Conservation (phyloP, 1,140 invertebrate species). For the Drosophila truncata region DNA sequence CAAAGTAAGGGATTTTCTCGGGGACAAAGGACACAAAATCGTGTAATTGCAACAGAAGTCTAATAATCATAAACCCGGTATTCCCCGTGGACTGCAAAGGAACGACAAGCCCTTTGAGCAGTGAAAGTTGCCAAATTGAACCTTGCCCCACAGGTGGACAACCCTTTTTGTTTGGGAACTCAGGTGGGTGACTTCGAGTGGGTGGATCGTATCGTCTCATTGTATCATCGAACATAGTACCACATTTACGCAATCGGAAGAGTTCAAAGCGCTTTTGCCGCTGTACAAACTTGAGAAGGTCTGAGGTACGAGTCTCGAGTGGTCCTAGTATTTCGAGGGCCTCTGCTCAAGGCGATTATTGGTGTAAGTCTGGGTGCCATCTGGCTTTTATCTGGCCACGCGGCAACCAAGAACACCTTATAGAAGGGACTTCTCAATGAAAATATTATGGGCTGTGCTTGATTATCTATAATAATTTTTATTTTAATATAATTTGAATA, state of each 20-base stretch:
- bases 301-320: constrained; percentile 30
- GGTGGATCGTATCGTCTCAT: constrained; percentile 28
- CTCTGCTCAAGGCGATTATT: constrained; percentile 36
- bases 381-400: constrained; percentile 28
- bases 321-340: constrained; percentile 32
- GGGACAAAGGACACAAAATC: constrained; percentile 17
- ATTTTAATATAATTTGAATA: not conserved
- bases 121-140: constrained; percentile 43
- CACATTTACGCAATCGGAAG: constrained; percentile 32
- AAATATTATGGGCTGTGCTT: not conserved
- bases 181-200: constrained; percentile 35
- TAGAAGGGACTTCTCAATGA: not conserved
- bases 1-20: constrained; percentile 36
- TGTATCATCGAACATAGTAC: constrained; percentile 13
- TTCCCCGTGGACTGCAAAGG: constrained; percentile 20
- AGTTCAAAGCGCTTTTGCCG: constrained; percentile 48
- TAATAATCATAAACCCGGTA: constrained; percentile 35
- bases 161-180: constrained; percentile 6
- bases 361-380: constrained; percentile 21
- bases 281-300: constrained; percentile 36
- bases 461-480: not conserved
- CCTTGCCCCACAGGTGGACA: constrained; percentile 39
- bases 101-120: constrained; percentile 37
- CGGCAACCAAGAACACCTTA: constrained; percentile 24
- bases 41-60: constrained; percentile 36